A percentile compares a stretch with the other conserved stretches of the same genome.
phyloP scores from a whole-genome alignment of 2,113 vertebrate genomes.

The Silurus glanis region DNA sequence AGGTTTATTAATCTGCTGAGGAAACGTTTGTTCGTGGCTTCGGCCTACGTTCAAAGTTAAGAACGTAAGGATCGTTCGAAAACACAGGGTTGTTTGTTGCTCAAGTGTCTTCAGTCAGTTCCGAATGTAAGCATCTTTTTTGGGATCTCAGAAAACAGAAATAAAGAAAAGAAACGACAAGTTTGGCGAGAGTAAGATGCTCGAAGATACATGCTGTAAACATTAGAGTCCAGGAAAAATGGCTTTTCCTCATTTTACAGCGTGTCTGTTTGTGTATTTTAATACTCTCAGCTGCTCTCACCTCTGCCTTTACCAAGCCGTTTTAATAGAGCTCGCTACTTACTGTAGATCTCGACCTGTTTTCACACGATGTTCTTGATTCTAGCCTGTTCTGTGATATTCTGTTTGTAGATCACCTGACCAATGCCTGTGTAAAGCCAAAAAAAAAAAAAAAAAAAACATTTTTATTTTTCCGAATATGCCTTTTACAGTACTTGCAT shows the following conservation, averaged over 20 bases:
- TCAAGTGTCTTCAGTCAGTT: background rate
- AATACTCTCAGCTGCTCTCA: too few relatives aligned
- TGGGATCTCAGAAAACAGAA: constrained; percentile 14
- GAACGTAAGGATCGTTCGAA: constrained; percentile 25
- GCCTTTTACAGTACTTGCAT: too few relatives aligned
- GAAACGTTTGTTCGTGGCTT: constrained; percentile 34
- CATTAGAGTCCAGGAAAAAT: background rate
- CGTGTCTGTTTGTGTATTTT: too few relatives aligned
- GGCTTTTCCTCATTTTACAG: background rate
- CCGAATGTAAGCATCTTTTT: constrained; percentile 24
- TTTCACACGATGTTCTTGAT: too few relatives aligned
- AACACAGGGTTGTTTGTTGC: constrained; percentile 25
- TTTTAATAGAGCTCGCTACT: too few relatives aligned
- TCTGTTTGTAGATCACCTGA: too few relatives aligned
- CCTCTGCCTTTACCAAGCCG: too few relatives aligned
- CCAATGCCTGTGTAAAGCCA: too few relatives aligned
- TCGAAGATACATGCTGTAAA: background rate
- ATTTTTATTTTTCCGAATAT: too few relatives aligned
- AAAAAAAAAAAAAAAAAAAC: too few relatives aligned
- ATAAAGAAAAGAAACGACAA: background rate
- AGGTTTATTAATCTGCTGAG: constrained; percentile 39
- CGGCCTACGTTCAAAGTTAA: background rate
- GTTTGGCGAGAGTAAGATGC: background rate
- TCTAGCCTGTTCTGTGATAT: too few relatives aligned
- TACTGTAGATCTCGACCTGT: too few relatives aligned